Conservation (phyloP, 2,888 invertebrate genomes). For the Slavum lentiscoides region DNA sequence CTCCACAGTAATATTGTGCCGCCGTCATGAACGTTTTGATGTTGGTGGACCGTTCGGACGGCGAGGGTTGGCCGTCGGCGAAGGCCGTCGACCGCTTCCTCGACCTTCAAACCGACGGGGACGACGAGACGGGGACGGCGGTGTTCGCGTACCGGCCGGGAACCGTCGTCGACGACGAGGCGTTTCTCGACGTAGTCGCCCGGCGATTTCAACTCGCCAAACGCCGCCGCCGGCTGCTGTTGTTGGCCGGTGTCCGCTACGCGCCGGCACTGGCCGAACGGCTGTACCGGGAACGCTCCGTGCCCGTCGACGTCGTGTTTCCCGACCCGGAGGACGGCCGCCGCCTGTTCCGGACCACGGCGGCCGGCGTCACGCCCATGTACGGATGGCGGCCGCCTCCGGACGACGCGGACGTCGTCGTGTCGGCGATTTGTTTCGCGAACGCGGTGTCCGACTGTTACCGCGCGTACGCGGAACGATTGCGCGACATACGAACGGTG, state of each 20-base stretch:
- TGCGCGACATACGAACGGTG: not conserved
- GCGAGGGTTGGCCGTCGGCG: not conserved
- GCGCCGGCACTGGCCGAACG: not conserved
- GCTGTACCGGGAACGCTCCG: not conserved
- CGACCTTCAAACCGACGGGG: not conserved
- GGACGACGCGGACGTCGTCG: constrained; percentile 3
- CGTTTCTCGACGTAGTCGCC: constrained; percentile 1
- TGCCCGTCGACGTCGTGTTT: constrained; percentile 9
- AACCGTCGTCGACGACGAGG: no score
- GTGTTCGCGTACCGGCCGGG: not conserved
- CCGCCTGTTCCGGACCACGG: not conserved
- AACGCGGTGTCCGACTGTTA: not conserved
- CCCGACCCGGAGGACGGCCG: not conserved
- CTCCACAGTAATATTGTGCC: no score
- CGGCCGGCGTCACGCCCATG: not conserved
- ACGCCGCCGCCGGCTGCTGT: not conserved
- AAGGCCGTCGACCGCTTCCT: not conserved
- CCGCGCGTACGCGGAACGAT: not conserved
- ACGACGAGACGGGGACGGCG: not conserved
- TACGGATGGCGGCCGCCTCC: not conserved
- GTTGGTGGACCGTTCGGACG: not conserved
- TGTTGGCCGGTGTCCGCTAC: constrained; percentile 17
- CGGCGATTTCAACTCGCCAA: not conserved
- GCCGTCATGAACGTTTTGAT: constrained; percentile 17
- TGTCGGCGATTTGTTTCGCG: not conserved